Evolutionary conservation across 2,888 invertebrate genomes (phyloP).

Genomic region (Dastarcus helophoroides): DNA sequence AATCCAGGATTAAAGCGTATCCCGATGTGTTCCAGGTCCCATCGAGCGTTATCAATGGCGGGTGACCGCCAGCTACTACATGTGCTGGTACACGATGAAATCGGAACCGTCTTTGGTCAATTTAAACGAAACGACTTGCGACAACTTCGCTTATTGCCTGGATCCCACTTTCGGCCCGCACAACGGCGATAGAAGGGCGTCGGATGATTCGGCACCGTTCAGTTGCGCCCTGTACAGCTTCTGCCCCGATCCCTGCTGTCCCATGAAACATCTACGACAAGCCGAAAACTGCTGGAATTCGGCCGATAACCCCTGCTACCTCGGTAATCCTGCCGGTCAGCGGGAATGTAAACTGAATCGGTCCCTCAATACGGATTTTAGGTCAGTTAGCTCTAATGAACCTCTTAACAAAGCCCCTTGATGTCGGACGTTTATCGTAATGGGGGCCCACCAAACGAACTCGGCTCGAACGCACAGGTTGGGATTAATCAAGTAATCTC

Average conservation of each 20-base stretch:
- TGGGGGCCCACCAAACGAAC: no score
- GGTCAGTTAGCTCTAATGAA: conserved; percentile 30
- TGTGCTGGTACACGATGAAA: conserved; percentile 57
- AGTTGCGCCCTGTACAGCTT: conserved; percentile 53
- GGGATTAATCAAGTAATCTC: no score
- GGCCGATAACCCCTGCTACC: conserved; percentile 43
- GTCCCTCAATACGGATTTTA: conserved; percentile 28
- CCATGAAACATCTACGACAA: conserved; percentile 37
- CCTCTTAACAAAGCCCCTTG: no score
- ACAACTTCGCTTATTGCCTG: conserved; percentile 49
- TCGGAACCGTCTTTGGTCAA: conserved; percentile 40
- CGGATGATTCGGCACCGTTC: conserved; percentile 42
- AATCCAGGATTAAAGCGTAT: no score
- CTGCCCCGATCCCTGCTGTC: conserved; percentile 56
- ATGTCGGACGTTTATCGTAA: no score
- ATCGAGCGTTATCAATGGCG: conserved; percentile 52
- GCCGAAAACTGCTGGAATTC: conserved; percentile 37
- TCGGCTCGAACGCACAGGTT: no score
- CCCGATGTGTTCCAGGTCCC: conserved; percentile 31
- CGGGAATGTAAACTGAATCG: conserved; percentile 30
- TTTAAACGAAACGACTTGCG: conserved; percentile 44
- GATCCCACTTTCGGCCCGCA: conserved; percentile 34
- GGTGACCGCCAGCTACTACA: conserved; percentile 50
- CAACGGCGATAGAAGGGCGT: conserved; percentile 46
- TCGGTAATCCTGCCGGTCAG: conserved; percentile 28